phyloP scores from a whole-genome alignment of 2,888 invertebrate genomes.

The Drymonia ruficornis region DNA sequence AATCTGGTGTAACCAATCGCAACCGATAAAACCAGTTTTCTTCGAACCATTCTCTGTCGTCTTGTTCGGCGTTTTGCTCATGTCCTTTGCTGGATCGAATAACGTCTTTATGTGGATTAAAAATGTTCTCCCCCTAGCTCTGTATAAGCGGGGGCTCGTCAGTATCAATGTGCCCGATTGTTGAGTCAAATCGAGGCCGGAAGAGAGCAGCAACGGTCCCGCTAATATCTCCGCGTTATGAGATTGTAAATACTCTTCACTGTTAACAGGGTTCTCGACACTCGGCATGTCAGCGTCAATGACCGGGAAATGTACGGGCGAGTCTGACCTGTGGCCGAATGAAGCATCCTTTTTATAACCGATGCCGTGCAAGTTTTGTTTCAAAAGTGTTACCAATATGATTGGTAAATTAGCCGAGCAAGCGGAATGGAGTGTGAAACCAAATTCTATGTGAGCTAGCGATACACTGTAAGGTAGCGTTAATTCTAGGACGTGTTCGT shows the following conservation, averaged over 20 bases:
- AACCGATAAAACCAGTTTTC: slow-evolving; percentile 87
- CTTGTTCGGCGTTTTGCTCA: slow-evolving; percentile 66
- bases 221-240: slow-evolving; percentile 96
- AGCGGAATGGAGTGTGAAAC: slow-evolving; percentile 92
- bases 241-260: slow-evolving; percentile 91
- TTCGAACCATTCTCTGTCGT: slow-evolving; percentile 65
- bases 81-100: slow-evolving; percentile 87
- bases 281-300: slow-evolving; percentile 67
- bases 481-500: slow-evolving; percentile 96
- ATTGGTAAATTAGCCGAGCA: slow-evolving; percentile 90
- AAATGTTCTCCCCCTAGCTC: slow-evolving; percentile 91
- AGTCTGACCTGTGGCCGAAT: slow-evolving; percentile 67
- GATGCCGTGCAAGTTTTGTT: slow-evolving; percentile 85
- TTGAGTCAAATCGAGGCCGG: slow-evolving; percentile 93
- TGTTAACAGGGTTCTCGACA: slow-evolving; percentile 90
- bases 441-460: slow-evolving; percentile 95
- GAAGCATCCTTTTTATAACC: slow-evolving; percentile 82
- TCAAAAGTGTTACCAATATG: slow-evolving; percentile 89
- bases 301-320: slow-evolving; percentile 69
- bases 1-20: slow-evolving; percentile 96
- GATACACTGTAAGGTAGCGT: slow-evolving; percentile 91
- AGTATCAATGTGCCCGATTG: slow-evolving; percentile 93
- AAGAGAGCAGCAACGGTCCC: slow-evolving; percentile 93
- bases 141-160: slow-evolving; percentile 93
- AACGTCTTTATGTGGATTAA: slow-evolving; percentile 91